These are phyloP conservation scores for Monopis laevigella DNA, from an alignment of 2,888 invertebrate species.

Conservation along the genomic window DNA sequence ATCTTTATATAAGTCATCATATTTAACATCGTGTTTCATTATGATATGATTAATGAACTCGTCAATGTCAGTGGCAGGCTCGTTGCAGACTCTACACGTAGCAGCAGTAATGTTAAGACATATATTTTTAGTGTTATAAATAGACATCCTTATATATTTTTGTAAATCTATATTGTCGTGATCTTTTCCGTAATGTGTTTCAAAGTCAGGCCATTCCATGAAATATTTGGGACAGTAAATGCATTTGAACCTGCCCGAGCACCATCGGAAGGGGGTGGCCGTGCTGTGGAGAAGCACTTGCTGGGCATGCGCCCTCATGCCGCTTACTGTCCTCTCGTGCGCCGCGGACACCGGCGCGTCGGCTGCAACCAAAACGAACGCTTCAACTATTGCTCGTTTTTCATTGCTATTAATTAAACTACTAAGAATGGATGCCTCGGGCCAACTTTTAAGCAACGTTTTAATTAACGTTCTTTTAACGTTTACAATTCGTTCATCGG, in stretches of 20 bases:
- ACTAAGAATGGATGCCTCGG: no score
- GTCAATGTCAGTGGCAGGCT: background rate
- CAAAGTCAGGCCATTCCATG: background rate
- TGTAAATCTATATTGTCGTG: background rate
- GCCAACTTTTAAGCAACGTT: no score
- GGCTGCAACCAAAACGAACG: constrained; percentile 6
- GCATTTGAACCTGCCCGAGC: constrained; percentile 2
- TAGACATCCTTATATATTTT: background rate
- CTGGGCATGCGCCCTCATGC: constrained; percentile 2
- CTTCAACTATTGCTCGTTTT: no score
- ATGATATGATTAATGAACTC: constrained; percentile 2
- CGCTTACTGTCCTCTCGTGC: background rate
- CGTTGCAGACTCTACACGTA: background rate
- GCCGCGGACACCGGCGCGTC: background rate
- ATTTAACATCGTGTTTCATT: background rate
- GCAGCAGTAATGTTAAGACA: constrained; percentile 1
- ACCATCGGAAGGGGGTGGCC: constrained; percentile 6
- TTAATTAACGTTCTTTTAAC: no score
- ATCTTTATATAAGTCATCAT: background rate
- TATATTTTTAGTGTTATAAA: background rate
- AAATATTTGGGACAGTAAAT: background rate
- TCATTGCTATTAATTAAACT: no score
- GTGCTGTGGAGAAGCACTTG: background rate
- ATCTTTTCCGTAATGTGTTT: background rate
- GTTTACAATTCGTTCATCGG: no score